Base-by-base conservation (phyloP, 2,797 vertebrate species). In the Mionectes olivaceus region DNA sequence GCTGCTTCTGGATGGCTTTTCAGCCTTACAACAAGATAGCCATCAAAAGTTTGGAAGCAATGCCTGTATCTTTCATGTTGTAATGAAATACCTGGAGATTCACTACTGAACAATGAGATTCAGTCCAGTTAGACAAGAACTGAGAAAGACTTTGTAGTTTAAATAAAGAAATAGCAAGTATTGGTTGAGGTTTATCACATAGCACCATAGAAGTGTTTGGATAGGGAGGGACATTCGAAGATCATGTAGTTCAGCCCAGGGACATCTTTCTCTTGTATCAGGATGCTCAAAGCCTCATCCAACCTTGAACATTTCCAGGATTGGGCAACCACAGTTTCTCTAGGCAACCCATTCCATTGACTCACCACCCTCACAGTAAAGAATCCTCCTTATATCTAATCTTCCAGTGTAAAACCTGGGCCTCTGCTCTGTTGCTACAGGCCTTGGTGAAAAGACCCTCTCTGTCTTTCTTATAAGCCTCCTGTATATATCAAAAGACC, bases 291-390 rank as follows among this genome's bases (percentile, higher is more conserved):
- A 61, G 7, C 4, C 43, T 1, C 11, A 25, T 28, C 24, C 13
- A 77, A 2, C 5, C 37, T 61, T 46, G 28, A 70, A 28, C 7
- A 19, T 4, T 70, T 19, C 50, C 50, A 60, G 46, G 7, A 27
- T 22, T 6, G 4, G 12, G 3, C 11, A 47, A 22, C 13, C 19
- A 30, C 7, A 46, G 0, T 13, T 44, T 37, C 60, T 35, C 56
- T 35, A 22, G 19, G 23, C 13, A 75, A 23, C 4, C 2, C 18
- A 17, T 59, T 53, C 9, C n/a, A 30, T 5, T 41, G 39, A 1
- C 22, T 85, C 27, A 53, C 23, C 15, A 50, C 7, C 6, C 13
- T 67, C 8, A 37, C 13, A 1, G 2, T 57, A 22, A 75, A 57
- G 15, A 75, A 27, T 6, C 8, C 61, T 67, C 28, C 2, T 44